These are phyloP conservation scores for Bradypus variegatus DNA, from an alignment of 2,797 vertebrate species.

Conservation along the genomic window DNA sequence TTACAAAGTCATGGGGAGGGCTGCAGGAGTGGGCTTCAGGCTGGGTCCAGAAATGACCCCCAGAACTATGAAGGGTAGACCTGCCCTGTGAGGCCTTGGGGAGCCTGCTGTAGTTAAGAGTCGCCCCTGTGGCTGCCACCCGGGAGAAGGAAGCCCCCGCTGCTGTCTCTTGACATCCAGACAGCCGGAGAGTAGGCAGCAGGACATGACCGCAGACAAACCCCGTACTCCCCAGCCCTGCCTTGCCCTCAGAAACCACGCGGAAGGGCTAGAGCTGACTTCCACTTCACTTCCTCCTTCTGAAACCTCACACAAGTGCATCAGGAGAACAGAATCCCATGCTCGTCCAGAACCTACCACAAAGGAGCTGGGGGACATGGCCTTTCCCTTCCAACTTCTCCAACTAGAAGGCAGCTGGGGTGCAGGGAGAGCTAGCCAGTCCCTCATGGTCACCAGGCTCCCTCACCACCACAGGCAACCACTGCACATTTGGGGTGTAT, in stretches of 20 bases:
- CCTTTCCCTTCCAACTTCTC: not conserved
- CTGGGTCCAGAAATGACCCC: not conserved
- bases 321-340: not conserved
- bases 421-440: too few relatives aligned
- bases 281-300: not conserved
- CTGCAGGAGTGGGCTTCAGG: not conserved
- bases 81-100: not conserved
- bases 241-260: not conserved
- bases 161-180: not conserved
- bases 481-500: not conserved
- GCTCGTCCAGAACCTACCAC: not conserved
- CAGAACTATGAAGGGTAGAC: not conserved
- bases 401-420: not conserved
- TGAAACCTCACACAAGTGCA: not conserved
- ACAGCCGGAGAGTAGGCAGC: not conserved
- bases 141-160: not conserved
- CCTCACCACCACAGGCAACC: not conserved
- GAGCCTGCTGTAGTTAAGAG: not conserved
- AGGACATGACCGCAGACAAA: not conserved
- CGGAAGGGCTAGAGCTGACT: not conserved
- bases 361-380: not conserved
- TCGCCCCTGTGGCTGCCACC: not conserved
- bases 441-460: not conserved
- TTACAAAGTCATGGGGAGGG: not conserved
- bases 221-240: not conserved